These are phyloP conservation scores for Drosophila paulistorum DNA, from an alignment of 1,140 invertebrate species.

Conservation along the genomic window DNA sequence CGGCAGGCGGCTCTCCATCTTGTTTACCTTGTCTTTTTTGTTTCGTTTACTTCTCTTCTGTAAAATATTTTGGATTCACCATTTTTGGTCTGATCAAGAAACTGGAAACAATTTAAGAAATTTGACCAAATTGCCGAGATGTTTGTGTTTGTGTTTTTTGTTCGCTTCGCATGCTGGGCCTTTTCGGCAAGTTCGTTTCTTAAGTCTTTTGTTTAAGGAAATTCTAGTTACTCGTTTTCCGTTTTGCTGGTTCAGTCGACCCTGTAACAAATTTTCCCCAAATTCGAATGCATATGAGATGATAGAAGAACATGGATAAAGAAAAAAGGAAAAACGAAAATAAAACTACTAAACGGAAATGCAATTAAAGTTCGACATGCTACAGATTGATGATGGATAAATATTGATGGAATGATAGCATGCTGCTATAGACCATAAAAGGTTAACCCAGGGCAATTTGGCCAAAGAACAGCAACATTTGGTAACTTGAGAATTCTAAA, in stretches of 20 bases:
- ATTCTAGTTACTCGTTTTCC: conserved; percentile 54
- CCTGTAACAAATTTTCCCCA: conserved; percentile 71
- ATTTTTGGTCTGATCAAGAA: conserved; percentile 45
- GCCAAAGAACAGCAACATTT: background rate
- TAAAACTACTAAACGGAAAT: conserved; percentile 48
- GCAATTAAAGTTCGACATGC: conserved; percentile 34
- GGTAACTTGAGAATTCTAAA: background rate
- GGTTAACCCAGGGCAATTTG: conserved; percentile 10
- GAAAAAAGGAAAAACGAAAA: too few relatives aligned
- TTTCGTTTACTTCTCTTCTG: conserved; percentile 16
- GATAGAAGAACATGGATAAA: conserved; percentile 15
- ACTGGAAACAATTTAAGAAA: conserved; percentile 65
- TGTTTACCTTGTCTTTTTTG: conserved; percentile 66
- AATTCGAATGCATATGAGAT: conserved; percentile 32
- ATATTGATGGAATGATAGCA: conserved; percentile 9
- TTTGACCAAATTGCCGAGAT: conserved; percentile 65
- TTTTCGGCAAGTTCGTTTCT: conserved; percentile 66
- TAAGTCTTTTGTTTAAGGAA: conserved; percentile 76
- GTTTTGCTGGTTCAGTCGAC: conserved; percentile 33
- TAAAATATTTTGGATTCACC: conserved; percentile 35
- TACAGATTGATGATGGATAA: conserved; percentile 19
- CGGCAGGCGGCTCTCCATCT: conserved; percentile 33
- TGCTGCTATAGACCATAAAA: conserved; percentile 1
- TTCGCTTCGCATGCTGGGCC: background rate
- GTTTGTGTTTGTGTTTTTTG: background rate